Base-by-base conservation (phyloP, 2,888 invertebrate genomes). In the Tachina fera region DNA sequence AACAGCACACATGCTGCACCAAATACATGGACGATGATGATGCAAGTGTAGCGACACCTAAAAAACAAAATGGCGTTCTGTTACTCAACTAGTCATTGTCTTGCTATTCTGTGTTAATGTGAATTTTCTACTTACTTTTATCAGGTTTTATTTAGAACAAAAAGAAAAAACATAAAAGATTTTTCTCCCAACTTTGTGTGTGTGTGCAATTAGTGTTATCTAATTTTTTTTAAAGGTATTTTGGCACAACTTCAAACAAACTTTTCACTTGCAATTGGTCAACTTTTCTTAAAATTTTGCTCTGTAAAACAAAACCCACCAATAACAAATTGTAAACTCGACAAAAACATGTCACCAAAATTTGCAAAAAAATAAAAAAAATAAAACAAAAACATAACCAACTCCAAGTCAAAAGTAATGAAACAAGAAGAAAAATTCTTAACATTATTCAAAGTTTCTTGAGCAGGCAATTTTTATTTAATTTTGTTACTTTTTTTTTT, bases 401-500 rank as follows among this genome's bases (percentile, higher is more conserved):
- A 45, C 58, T 47, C 19, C 49, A 77, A 68, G 58, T 68, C 58
- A 77, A 70, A 70, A 60, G 68, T 60, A 77, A 77, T 70, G 56
- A 11, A 79, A 65, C n/a, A 47, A 56, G 51, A 56, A 56, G 60
- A 60, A 67, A 74, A 81, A 75, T 72, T 71, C 72, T 67, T 74
- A 47, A 60, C 41, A 74, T 80, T 74, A 75, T 81, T 81, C 47
- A 74, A 81, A 81, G 74, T 75, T 81, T 68, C 45, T 75, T 60
- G 47, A 65, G 43, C 65, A 72, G 65, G 58, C 45, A 67, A 68
- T 75, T 81, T 81, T 75, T 75, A 61, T 87, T 87, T 88, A 85
- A 89, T 89, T 89, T 89, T 87, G 88, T 88, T 88, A 88, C 77
- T 83, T 86, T 78, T 80, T 78, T 80, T 79, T 83, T 88, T 88